A percentile compares a stretch with the other conserved stretches of the same genome.
Evolutionary conservation across 1,140 invertebrate genomes (phyloP).

Genomic region (Sycophaga agraensis): DNA sequence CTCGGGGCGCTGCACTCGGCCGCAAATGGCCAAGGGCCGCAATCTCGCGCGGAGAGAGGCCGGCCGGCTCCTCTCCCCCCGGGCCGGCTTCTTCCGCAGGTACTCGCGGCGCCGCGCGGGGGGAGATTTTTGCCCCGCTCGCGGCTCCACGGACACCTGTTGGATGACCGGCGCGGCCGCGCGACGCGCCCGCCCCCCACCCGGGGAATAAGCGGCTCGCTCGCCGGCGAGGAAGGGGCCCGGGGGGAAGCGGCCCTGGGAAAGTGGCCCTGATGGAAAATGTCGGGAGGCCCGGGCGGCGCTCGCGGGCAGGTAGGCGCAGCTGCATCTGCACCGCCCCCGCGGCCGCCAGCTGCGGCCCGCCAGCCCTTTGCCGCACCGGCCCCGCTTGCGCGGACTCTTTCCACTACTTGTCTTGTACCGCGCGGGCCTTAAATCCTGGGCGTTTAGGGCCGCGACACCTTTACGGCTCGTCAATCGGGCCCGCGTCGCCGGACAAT

Average conservation of each 20-base stretch:
- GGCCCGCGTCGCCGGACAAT: background rate
- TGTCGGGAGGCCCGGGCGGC: no score
- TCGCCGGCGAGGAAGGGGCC: background rate
- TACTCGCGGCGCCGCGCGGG: no score
- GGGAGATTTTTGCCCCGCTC: background rate
- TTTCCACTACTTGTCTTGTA: no score
- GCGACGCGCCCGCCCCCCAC: background rate
- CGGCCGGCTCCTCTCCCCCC: no score
- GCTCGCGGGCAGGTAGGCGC: no score
- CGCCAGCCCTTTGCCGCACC: no score
- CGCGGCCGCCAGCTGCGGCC: no score
- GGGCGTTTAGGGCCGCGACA: background rate
- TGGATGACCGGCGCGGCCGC: conserved; percentile 5
- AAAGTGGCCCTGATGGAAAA: no score
- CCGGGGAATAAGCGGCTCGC: background rate
- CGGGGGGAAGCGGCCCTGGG: background rate
- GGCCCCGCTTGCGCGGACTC: no score
- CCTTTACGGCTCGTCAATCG: conserved; percentile 21
- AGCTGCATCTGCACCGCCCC: no score
- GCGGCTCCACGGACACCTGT: conserved; percentile 19
- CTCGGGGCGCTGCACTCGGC: background rate
- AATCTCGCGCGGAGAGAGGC: no score
- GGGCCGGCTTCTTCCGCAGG: no score
- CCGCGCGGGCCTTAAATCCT: conserved; percentile 9
- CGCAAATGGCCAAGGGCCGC: conserved; percentile 4